Base-by-base conservation (phyloP, 2,113 vertebrate genomes). In the Bubo scandiacus region DNA sequence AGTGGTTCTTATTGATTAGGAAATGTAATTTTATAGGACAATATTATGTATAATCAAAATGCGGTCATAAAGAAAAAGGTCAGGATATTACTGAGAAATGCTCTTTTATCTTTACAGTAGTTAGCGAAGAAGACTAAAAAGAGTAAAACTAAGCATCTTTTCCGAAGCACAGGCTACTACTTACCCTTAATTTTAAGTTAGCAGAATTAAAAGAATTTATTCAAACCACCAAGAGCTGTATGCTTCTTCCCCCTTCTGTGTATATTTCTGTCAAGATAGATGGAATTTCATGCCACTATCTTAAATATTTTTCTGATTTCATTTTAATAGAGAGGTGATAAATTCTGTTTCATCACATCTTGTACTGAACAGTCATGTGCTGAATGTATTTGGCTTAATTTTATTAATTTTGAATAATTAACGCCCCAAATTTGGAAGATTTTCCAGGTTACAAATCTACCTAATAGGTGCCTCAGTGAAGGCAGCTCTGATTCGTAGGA, bases 11-110 rank as follows among this genome's bases (percentile, higher is more conserved):
- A 71, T 92, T 93, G 88, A 89, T 96, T 91, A 91, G 30, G 32
- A 94, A 75, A 86, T 89, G 57, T 36, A 88, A 78, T 95, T 93
- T 96, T 58, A 57, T 34, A 72, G 29, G 57, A 52, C 43, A 94
- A 93, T 88, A 86, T 88, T 84, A 67, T n/a, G 30, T 36, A 29
- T 84, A 93, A 92, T 94, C 82, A 86, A 93, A 95, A 95, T n/a
- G 26, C 26, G 66, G 62, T 80, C 67, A 73, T 61, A 88, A 89
- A 93, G 55, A 61, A 57, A 92, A 94, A 68, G 32, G 36, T 55
- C 62, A 89, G 42, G 43, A 30, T 75, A 59, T 71, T 70, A 89
- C 42, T 14, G 42, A 89, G 68, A 86, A 84, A 67, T 26, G 11
- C 23, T 30, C 15, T 91, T 92, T 90, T 80, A 79, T 80, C 43